Conservation (phyloP, 2,888 invertebrate genomes). For the Drosophila silvestris region DNA sequence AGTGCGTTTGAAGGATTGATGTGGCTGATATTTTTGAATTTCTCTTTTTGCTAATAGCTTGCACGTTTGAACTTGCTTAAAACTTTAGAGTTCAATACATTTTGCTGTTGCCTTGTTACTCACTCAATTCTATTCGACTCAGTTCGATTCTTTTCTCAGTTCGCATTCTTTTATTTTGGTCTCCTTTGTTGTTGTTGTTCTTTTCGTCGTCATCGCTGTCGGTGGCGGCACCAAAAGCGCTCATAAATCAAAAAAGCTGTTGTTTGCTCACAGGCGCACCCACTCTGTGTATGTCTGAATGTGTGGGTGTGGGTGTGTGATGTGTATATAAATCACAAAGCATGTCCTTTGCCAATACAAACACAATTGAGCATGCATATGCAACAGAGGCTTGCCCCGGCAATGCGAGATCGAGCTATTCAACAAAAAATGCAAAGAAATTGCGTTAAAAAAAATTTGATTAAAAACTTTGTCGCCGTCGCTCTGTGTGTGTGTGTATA, state of each 20-base stretch:
- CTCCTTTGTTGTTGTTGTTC: slow-evolving; percentile 17
- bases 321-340: slow-evolving; percentile 80
- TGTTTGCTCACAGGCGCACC: slow-evolving; percentile 70
- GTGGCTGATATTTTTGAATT: background rate
- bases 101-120: slow-evolving; percentile 52
- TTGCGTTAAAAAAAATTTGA: slow-evolving; percentile 76
- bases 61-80: slow-evolving; percentile 54
- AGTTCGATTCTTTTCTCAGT: slow-evolving; percentile 22
- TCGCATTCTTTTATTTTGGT: slow-evolving; percentile 21
- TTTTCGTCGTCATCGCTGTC: slow-evolving; percentile 25
- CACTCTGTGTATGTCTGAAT: slow-evolving; percentile 39
- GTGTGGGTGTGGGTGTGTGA: slow-evolving; percentile 59
- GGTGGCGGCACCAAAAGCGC: slow-evolving; percentile 71
- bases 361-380: slow-evolving; percentile 74
- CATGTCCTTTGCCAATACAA: slow-evolving; percentile 81
- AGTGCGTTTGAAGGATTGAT: background rate
- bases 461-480: slow-evolving; percentile 78
- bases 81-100: slow-evolving; percentile 66
- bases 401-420: slow-evolving; percentile 21
- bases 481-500: slow-evolving; percentile 17
- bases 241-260: slow-evolving; percentile 80
- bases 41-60: slow-evolving; percentile 40
- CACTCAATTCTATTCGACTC: slow-evolving; percentile 12
- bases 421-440: slow-evolving; percentile 64
- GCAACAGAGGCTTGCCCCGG: slow-evolving; percentile 55